Evolutionary conservation across 2,113 vertebrate species (phyloP).

Genomic region (Galbula dea): DNA sequence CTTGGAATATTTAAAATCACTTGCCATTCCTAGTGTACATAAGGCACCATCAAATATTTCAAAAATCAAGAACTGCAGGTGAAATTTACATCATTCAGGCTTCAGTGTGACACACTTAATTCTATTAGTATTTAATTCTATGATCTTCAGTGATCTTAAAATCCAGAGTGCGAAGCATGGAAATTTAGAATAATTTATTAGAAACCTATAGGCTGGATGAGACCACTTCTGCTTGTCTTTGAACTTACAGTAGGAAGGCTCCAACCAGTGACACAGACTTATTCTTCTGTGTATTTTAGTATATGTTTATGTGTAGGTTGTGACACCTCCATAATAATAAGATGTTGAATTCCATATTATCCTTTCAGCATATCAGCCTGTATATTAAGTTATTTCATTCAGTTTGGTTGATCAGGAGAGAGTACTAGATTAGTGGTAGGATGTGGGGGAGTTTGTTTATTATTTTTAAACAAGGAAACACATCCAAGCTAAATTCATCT

Average conservation of each 20-base stretch:
- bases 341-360: not conserved
- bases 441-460: not conserved
- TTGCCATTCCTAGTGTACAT: not conserved
- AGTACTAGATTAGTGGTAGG: not conserved
- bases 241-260: not conserved
- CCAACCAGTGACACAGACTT: not conserved
- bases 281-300: not conserved
- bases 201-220: not conserved
- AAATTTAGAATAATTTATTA: not conserved
- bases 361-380: not conserved
- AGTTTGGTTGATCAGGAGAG: not conserved
- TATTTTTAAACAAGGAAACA: not conserved
- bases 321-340: not conserved
- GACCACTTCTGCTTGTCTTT: not conserved
- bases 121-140: not conserved
- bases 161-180: not conserved
- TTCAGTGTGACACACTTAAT: not conserved
- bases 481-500: not conserved
- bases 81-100: not conserved
- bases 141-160: not conserved
- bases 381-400: not conserved
- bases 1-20: not conserved
- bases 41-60: not conserved
- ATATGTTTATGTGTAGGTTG: not conserved
- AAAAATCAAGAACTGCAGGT: not conserved